These are phyloP conservation scores for Thereuonema tuberculata DNA, from an alignment of 1,140 invertebrate species.

Conservation along the genomic window DNA sequence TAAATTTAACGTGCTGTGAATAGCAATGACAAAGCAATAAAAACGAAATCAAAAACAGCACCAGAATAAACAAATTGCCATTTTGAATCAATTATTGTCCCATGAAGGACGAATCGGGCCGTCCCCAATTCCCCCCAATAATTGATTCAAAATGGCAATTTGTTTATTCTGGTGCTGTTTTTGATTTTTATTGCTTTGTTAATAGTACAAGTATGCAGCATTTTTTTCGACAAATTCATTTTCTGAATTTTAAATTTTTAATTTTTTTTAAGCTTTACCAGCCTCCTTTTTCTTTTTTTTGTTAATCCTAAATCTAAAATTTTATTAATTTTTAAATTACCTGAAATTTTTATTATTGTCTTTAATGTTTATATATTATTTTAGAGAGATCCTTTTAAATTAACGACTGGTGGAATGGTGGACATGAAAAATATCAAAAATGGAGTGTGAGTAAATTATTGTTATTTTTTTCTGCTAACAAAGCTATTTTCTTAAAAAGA, in stretches of 20 bases:
- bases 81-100: no score
- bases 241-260: background rate
- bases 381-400: slow-evolving; percentile 10
- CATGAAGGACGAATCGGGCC: no score
- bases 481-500: background rate
- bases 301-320: background rate
- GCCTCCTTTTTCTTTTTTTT: slow-evolving; percentile 15
- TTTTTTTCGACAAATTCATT: no score
- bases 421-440: background rate
- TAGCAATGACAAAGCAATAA: no score
- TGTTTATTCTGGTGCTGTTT: no score
- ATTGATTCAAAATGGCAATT: no score
- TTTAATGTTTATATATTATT: background rate
- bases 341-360: background rate
- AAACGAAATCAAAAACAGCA: no score
- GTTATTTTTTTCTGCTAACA: background rate
- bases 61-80: no score
- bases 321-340: background rate
- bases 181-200: no score
- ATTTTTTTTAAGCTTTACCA: background rate
- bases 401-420: slow-evolving; percentile 2
- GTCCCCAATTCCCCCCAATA: no score
- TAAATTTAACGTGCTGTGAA: no score
- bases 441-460: slow-evolving; percentile 3
- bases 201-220: no score